A percentile compares a stretch with the other conserved stretches of the same genome.
Conservation (phyloP, 1,140 invertebrate genomes). For the Spodoptera litura region DNA sequence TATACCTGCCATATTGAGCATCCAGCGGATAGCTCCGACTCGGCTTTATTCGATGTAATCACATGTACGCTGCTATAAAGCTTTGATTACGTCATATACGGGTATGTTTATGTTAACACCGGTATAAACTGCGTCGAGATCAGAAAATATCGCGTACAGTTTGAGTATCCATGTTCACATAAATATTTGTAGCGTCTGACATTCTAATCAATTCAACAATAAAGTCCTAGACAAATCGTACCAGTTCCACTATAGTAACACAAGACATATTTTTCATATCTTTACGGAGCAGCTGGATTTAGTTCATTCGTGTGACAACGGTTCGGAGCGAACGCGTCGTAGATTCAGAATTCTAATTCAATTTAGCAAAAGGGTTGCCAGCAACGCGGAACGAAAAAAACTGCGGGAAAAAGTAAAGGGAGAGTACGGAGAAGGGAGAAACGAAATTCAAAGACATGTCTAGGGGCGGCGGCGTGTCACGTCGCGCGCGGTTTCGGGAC, state of each 20-base stretch:
- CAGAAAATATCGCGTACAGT: constrained; percentile 18
- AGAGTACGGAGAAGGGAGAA: constrained; percentile 47
- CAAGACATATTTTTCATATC: constrained; percentile 33
- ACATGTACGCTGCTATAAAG: constrained; percentile 39
- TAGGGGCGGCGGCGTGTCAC: constrained; percentile 70
- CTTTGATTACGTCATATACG: constrained; percentile 35
- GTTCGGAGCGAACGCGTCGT: constrained; percentile 49
- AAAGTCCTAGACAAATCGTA: constrained; percentile 36
- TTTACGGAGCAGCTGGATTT: constrained; percentile 14
- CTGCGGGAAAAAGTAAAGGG: constrained; percentile 59
- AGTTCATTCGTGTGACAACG: constrained; percentile 49
- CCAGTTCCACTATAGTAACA: background rate
- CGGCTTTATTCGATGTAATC: constrained; percentile 40
- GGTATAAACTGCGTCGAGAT: constrained; percentile 24
- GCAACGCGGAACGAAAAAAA: constrained; percentile 72
- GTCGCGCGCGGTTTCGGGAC: constrained; percentile 56
- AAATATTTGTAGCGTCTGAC: constrained; percentile 37
- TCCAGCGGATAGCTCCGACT: constrained; percentile 21
- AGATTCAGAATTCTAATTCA: constrained; percentile 73
- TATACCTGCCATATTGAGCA: constrained; percentile 41
- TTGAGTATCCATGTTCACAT: constrained; percentile 12
- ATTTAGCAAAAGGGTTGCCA: constrained; percentile 81
- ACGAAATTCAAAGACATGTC: constrained; percentile 73
- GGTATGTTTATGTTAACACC: constrained; percentile 26
- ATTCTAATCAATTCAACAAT: constrained; percentile 34